Conservation (phyloP, 2,797 vertebrate species). For the Sebastes hubbsi region DNA sequence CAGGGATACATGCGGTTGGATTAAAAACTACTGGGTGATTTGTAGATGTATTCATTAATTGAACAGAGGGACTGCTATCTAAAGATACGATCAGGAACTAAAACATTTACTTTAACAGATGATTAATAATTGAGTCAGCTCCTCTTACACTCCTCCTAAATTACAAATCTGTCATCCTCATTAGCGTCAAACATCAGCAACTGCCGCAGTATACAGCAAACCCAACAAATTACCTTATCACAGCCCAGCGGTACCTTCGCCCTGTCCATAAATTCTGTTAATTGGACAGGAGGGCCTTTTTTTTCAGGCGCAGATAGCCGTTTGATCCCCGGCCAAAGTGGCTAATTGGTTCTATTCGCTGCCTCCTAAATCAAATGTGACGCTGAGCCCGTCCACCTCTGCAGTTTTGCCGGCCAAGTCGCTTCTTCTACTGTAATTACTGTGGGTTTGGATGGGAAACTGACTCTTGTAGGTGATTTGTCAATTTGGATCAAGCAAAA, state of each 20-base stretch:
- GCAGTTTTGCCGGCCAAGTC: conserved; percentile 37
- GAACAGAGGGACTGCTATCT: background rate
- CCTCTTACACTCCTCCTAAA: background rate
- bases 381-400: conserved; percentile 36
- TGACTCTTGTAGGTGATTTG: conserved; percentile 30
- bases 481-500: conserved; percentile 36
- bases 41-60: background rate
- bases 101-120: background rate
- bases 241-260: background rate
- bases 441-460: conserved; percentile 9
- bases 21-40: background rate
- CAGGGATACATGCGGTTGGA: background rate
- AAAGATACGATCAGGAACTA: background rate
- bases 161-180: conserved; percentile 1
- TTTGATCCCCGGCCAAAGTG: conserved; percentile 64
- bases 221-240: conserved; percentile 58
- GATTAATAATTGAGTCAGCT: conserved; percentile 2
- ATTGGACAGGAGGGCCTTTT: conserved; percentile 60
- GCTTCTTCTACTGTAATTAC: conserved; percentile 47
- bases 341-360: conserved; percentile 65
- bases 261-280: conserved; percentile 61
- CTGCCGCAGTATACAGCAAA: conserved; percentile 31
- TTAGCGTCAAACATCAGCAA: conserved; percentile 30
- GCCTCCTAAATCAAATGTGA: conserved; percentile 69
- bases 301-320: conserved; percentile 34